These are phyloP conservation scores for Anneissia japonica DNA, from an alignment of 35 echinoderm and acorn worm genomes.

Conservation along the genomic window DNA sequence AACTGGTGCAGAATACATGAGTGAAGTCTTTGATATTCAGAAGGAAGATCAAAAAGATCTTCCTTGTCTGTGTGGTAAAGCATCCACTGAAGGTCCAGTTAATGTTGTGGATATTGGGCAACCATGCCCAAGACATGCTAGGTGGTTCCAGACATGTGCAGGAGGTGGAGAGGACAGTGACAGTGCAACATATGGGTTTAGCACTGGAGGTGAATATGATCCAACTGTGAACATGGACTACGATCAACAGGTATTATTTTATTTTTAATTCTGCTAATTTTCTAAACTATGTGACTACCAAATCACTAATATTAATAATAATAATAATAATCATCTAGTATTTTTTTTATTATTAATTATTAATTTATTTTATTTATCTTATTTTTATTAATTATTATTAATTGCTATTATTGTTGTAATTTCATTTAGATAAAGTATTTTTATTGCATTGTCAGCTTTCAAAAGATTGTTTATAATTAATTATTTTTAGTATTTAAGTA, in stretches of 20 bases:
- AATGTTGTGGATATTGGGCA: background rate
- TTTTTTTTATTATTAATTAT: too few relatives aligned
- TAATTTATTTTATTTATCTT: background rate
- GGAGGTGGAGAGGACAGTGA: background rate
- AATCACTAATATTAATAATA: too few relatives aligned
- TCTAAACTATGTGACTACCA: too few relatives aligned
- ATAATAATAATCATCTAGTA: too few relatives aligned
- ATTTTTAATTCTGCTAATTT: too few relatives aligned
- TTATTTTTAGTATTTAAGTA: too few relatives aligned
- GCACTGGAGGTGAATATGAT: slow-evolving; percentile 16
- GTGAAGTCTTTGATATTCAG: background rate
- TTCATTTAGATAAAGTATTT: background rate
- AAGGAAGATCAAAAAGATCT: background rate
- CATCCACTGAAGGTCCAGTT: background rate
- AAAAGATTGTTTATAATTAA: too few relatives aligned
- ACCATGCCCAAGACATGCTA: background rate
- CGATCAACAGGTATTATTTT: slow-evolving; percentile 38
- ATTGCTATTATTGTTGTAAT: background rate
- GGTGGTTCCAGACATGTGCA: background rate
- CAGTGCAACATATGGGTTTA: background rate
- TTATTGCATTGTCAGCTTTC: background rate
- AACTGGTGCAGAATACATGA: background rate
- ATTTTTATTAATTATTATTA: background rate
- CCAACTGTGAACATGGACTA: slow-evolving; percentile 26
- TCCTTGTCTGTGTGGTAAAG: background rate